Conservation (phyloP, 2,888 invertebrate species). For the Capitulum mitella region DNA sequence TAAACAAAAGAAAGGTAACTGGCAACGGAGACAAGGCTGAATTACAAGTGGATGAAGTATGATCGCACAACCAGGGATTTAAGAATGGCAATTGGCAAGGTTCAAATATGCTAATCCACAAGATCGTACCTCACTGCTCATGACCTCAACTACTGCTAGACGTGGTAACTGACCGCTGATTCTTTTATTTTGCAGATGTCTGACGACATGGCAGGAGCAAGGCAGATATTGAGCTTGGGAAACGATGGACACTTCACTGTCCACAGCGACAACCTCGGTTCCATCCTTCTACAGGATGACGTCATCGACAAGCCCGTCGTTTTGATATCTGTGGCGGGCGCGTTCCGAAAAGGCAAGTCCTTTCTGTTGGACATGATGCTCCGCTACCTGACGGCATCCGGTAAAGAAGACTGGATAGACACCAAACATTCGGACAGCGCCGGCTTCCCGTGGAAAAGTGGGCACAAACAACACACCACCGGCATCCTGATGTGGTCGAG, state of each 20-base stretch:
- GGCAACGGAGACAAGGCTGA: too few relatives aligned
- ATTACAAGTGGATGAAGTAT: too few relatives aligned
- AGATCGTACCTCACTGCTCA: too few relatives aligned
- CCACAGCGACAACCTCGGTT: slow-evolving; percentile 68
- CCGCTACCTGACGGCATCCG: slow-evolving; percentile 61
- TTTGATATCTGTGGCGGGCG: slow-evolving; percentile 94
- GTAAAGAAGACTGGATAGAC: neutral
- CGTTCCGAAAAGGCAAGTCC: slow-evolving; percentile 96
- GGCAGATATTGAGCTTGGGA: neutral
- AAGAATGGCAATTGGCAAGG: too few relatives aligned
- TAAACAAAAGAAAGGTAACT: too few relatives aligned
- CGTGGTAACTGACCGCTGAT: too few relatives aligned
- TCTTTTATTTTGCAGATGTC: too few relatives aligned
- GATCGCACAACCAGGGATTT: too few relatives aligned
- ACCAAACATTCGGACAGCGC: too few relatives aligned
- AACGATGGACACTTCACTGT: slow-evolving; percentile 59
- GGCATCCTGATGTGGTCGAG: slow-evolving; percentile 44
- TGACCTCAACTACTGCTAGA: too few relatives aligned
- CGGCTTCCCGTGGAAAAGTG: slow-evolving; percentile 42
- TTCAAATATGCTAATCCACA: too few relatives aligned
- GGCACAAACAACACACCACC: slow-evolving; percentile 40
- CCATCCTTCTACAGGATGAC: slow-evolving; percentile 66
- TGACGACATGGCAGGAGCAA: neutral
- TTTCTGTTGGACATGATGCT: slow-evolving; percentile 95
- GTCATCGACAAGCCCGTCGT: slow-evolving; percentile 76